phyloP scores from a whole-genome alignment of 2,113 vertebrate genomes.

The Rhinichthys klamathensis region DNA sequence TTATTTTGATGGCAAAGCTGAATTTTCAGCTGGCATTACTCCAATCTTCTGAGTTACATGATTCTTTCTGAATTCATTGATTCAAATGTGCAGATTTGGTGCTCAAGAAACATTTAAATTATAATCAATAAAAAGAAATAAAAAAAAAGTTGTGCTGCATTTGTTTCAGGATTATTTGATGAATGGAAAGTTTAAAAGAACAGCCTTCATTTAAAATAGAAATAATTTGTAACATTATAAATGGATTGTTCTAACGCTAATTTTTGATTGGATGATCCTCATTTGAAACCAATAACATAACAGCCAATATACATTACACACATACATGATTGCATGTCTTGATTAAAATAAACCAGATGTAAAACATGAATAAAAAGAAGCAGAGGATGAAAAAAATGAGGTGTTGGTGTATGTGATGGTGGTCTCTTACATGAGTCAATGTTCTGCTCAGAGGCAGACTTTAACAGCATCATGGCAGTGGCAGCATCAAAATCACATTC shows the following conservation, averaged over 20 bases:
- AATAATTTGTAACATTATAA: not conserved
- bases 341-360: conserved; percentile 23
- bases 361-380: conserved; percentile 23
- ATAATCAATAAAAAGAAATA: too few species aligned
- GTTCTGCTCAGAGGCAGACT: conserved; percentile 95
- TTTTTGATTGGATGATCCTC: not conserved
- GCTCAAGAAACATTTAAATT: not conserved
- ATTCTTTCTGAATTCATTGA: not conserved
- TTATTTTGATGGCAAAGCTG: too few species aligned
- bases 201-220: not conserved
- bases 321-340: not conserved
- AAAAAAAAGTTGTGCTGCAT: not conserved
- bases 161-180: too few species aligned
- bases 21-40: not conserved
- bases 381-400: conserved; percentile 22
- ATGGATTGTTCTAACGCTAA: not conserved
- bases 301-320: not conserved
- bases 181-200: too few species aligned
- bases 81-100: not conserved
- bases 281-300: not conserved
- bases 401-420: conserved; percentile 52
- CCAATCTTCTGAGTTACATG: not conserved
- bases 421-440: conserved; percentile 93
- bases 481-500: conserved; percentile 91
- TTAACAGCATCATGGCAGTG: conserved; percentile 99